These are phyloP conservation scores for Ophiodon elongatus DNA, from an alignment of 2,113 vertebrate genomes.

Conservation along the genomic window DNA sequence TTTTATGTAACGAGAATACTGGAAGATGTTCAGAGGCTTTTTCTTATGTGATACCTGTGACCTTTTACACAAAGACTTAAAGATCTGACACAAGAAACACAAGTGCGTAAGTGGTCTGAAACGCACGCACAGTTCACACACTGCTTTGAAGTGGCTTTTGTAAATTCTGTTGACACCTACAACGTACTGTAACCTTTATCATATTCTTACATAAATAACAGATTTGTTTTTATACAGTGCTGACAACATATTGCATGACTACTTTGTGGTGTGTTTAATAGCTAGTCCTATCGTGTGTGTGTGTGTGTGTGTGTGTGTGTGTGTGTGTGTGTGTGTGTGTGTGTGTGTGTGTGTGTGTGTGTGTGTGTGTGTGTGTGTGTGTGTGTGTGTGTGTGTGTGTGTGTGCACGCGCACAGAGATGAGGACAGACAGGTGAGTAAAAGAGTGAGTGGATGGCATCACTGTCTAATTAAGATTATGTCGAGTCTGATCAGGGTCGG, in stretches of 20 bases:
- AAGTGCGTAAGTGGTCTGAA: not conserved
- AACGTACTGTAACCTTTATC: not conserved
- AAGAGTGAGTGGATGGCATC: conserved; percentile 54
- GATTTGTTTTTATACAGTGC: not conserved
- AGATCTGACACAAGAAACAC: not conserved
- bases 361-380: conserved; percentile 1
- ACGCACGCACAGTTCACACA: not conserved
- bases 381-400: not conserved
- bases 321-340: not conserved
- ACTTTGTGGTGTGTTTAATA: not conserved
- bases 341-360: not conserved
- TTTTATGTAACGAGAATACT: not conserved
- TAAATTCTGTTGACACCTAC: not conserved
- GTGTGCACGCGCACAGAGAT: conserved; percentile 24
- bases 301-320: not conserved
- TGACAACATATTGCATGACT: conserved; percentile 4
- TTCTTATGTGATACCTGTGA: conserved; percentile 24
- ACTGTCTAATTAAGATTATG: conserved; percentile 77
- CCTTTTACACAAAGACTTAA: conserved; percentile 51
- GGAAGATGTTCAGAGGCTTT: conserved; percentile 5
- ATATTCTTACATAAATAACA: not conserved
- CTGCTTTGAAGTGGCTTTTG: not conserved
- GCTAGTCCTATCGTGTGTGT: not conserved
- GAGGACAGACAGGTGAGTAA: conserved; percentile 61
- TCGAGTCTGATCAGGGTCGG: conserved; percentile 72